Evolutionary conservation across 2,797 vertebrate genomes (phyloP).

Genomic region (Peromyscus eremicus): DNA sequence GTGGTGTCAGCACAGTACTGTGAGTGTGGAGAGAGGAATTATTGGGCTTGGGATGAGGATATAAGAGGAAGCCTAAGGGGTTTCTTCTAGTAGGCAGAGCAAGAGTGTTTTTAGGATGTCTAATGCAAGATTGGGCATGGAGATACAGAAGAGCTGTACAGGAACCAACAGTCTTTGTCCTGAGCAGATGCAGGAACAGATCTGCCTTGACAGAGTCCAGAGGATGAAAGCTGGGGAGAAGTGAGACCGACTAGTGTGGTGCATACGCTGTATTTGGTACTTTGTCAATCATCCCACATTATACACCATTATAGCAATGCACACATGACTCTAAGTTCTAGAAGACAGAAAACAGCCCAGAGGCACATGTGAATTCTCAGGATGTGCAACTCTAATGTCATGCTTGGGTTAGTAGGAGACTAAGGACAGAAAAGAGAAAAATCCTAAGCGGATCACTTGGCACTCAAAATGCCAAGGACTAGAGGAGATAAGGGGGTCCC

Average conservation of each 20-base stretch:
- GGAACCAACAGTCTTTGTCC: background rate
- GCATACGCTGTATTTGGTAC: rapidly evolving
- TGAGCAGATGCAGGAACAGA: background rate
- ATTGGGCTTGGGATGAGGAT: background rate
- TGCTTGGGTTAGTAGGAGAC: background rate
- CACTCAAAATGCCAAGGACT: background rate
- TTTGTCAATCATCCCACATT: background rate
- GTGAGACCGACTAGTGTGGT: background rate
- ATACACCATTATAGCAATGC: background rate
- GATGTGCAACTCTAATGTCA: background rate
- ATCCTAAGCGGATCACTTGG: background rate
- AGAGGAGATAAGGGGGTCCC: background rate
- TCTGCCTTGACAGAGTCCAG: background rate
- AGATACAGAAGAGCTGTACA: background rate
- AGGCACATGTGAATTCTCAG: background rate
- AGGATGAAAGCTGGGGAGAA: background rate
- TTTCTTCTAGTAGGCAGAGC: background rate
- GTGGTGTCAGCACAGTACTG: too few relatives aligned
- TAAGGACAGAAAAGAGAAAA: background rate
- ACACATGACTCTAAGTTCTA: background rate
- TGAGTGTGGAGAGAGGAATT: background rate
- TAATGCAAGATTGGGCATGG: background rate
- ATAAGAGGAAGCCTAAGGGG: background rate
- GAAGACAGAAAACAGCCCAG: background rate
- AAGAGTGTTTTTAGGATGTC: background rate